Evolutionary conservation across 1,140 invertebrate species (phyloP).

Genomic region (Himalopsyche phryganea): DNA sequence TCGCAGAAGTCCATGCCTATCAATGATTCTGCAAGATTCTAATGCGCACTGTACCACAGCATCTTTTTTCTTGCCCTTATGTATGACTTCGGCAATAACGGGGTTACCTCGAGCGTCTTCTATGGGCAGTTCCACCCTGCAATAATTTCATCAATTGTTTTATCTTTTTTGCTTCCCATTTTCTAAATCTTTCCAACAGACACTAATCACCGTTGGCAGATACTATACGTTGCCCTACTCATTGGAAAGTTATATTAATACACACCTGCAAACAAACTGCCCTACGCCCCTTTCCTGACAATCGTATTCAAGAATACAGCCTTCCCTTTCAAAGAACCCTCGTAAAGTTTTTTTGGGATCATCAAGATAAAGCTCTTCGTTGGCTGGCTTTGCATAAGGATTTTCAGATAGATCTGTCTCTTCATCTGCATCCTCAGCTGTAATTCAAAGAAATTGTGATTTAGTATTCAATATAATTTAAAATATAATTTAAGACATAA

Average conservation of each 20-base stretch:
- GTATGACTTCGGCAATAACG: conserved; percentile 77
- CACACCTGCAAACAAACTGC: conserved; percentile 63
- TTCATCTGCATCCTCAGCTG: conserved; percentile 84
- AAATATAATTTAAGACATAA: too few relatives aligned
- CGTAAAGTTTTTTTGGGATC: conserved; percentile 94
- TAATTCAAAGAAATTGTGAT: conserved; percentile 19
- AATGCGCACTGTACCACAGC: conserved; percentile 88
- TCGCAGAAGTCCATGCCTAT: conserved; percentile 56
- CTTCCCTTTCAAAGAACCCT: conserved; percentile 95
- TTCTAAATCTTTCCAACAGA: too few relatives aligned
- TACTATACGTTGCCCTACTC: too few relatives aligned
- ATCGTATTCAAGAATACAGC: conserved; percentile 78
- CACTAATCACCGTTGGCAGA: too few relatives aligned
- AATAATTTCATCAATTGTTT: conserved; percentile 44
- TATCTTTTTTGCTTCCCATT: too few relatives aligned
- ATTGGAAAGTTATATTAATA: too few relatives aligned
- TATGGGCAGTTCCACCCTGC: conserved; percentile 68
- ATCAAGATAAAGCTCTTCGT: conserved; percentile 86
- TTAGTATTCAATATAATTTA: background rate
- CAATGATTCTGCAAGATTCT: conserved; percentile 90
- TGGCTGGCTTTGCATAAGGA: conserved; percentile 73
- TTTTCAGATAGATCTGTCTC: conserved; percentile 78
- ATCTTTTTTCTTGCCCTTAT: conserved; percentile 93
- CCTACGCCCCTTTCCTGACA: conserved; percentile 77
- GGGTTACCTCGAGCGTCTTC: conserved; percentile 71